Evolutionary conservation across 2,113 vertebrate genomes (phyloP), one percentile per base, ranked within the genome.

Genomic region (Loxodonta africana): DNA sequence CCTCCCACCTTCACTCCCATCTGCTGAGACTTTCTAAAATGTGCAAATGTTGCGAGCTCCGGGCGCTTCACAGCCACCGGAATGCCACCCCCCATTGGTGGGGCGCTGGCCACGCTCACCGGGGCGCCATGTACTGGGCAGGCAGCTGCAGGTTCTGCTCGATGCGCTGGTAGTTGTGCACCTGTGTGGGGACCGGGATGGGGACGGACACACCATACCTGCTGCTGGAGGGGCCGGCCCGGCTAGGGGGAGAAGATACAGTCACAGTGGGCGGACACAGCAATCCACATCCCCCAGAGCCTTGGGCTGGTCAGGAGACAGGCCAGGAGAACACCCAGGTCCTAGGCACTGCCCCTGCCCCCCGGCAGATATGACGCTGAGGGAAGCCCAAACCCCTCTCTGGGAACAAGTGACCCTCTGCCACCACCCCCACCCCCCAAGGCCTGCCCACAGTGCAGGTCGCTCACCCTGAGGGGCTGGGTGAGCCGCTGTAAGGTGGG

Each of bases 101-200:
- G 21, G 3, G 8, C 20, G 89, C 80, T 28, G 93, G 63, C 65
- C 30, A 33, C 30, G 97, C 99, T 97, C 89, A 99, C 99, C 99
- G 98, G 3, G 98, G 98, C 2, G 98, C 98, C 94, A 98, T 85
- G 80, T 97, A 98, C 0, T 98, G 99, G 53, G 98, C 98, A 44
- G 99, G 99, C 0, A 99, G 99, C 94, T 99, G 99, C 60, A 99
- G 98, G 95, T 99, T 99, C 98, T 99, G 99, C 93, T 99, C 99
- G 3, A 99, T 99, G 51, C 99, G 99, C 60, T 99, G 99, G 98
- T 99, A 99, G 98, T 99, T 99, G 23, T 99, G 99, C 77, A 99
- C 99, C 93, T 99, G 99, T 0, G 99, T 99, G 7, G 99, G 99
- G 37, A 99, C 99, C 0, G 99, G 99, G 97, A 99, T 99, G 95